These are phyloP conservation scores for Aphaenogaster ashmeadi DNA, from an alignment of 1,140 invertebrate species.

Conservation along the genomic window DNA sequence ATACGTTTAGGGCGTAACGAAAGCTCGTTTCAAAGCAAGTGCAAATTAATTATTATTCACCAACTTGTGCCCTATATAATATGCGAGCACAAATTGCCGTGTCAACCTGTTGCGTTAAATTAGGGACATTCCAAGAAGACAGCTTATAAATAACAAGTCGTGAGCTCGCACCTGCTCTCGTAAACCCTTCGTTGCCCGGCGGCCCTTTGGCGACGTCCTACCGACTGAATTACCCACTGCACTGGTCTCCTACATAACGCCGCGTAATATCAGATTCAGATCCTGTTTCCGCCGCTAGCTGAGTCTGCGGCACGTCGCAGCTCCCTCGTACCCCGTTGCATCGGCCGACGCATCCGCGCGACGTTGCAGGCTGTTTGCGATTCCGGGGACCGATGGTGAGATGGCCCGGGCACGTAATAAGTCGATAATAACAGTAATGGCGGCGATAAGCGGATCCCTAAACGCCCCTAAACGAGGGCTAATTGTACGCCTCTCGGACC, in stretches of 20 bases:
- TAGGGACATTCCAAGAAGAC: constrained; percentile 36
- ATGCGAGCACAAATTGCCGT: constrained; percentile 45
- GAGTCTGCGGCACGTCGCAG: not conserved
- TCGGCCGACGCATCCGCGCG: constrained; percentile 14
- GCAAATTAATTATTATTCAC: constrained; percentile 59
- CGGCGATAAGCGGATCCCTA: constrained; percentile 84
- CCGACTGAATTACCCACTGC: constrained; percentile 64
- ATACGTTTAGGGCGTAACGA: not conserved
- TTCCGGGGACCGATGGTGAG: constrained; percentile 39
- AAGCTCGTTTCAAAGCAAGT: not conserved
- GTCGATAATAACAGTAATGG: constrained; percentile 87
- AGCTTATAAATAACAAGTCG: constrained; percentile 42
- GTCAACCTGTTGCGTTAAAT: constrained; percentile 47
- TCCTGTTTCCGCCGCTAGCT: constrained; percentile 49
- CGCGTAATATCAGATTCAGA: constrained; percentile 45
- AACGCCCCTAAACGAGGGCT: constrained; percentile 86
- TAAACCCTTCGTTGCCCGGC: constrained; percentile 5
- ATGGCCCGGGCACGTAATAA: constrained; percentile 81
- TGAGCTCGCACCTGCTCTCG: constrained; percentile 50
- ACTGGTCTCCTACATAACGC: constrained; percentile 63
- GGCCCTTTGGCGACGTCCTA: constrained; percentile 53
- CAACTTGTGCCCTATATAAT: constrained; percentile 26
- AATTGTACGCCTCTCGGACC: constrained; percentile 81
- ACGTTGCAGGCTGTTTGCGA: constrained; percentile 28
- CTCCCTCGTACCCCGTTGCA: not conserved